Evolutionary conservation across 1,140 invertebrate genomes (phyloP), one percentile per base, ranked within the genome.

Genomic region (Plectus sambesii): DNA sequence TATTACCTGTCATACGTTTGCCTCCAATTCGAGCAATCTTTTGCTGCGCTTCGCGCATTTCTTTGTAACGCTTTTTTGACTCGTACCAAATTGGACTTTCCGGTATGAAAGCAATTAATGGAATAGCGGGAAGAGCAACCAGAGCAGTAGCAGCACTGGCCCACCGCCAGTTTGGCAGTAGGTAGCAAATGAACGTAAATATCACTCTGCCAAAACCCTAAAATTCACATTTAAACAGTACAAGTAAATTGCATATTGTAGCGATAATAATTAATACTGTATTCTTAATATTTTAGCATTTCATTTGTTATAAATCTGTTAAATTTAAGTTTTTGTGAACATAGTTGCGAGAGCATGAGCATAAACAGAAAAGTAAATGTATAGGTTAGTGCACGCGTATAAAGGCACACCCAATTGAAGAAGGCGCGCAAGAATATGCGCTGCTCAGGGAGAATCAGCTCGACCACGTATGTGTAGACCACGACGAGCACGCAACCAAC

Each of bases 371-470:
- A 38, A 12, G 3, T 20, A n/a, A 15, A 17, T 47, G 26, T 9
- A 17, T 38, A 25, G 12, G 17, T 22, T 39, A 47, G 41, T 5
- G 23, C 4, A n/a, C 30, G 6, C 1, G 36, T 24, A 41, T 15
- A 46, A 47, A 25, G 15, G 30, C 22, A 23, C 42, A 66, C 62
- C 64, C 64, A 67, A 50, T 67, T 67, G 42, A 67, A 69, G 55
- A 67, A 69, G 6, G 66, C 65, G 15, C 64, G 12, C n/a, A 67
- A 47, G n/a, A 61, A 59, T 60, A 66, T 62, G 44, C 61, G 37
- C 44, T 65, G 62, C 38, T 63, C 29, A 5, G 60, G 56, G 3
- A 66, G 41, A 4, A 66, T 47, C 47, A 58, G 45, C 47, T 66
- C 60, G 60, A 62, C 61, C 8, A 63, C 60, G 44, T 59, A 62